Percentiles rank a stretch among this genome's conserved stretches.
phyloP scores from a whole-genome alignment of 2,888 invertebrate species.

The Serrognathus titanus region DNA sequence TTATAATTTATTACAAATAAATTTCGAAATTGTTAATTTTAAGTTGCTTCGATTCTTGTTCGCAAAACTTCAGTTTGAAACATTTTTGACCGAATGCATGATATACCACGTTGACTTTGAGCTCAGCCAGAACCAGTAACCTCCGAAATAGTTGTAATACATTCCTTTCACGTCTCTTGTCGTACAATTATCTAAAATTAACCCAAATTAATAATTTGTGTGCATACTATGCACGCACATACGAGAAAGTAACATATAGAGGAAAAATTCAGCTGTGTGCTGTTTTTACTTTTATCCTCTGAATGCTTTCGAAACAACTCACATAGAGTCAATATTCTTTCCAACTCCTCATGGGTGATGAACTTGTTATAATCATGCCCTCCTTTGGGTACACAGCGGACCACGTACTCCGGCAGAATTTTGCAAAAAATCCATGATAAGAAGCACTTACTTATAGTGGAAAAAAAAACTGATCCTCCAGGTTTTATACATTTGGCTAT shows the following conservation, averaged over 20 bases:
- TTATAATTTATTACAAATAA: too few relatives aligned
- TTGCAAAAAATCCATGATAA: conserved; percentile 57
- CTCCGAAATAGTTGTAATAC: not conserved
- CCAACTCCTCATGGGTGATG: conserved; percentile 55
- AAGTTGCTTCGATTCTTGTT: too few relatives aligned
- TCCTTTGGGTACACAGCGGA: conserved; percentile 68
- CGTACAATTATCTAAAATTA: not conserved
- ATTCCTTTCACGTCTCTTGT: not conserved
- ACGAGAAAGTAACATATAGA: too few relatives aligned
- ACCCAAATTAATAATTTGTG: not conserved
- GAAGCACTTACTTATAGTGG: conserved; percentile 50
- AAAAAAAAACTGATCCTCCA: conserved; percentile 47
- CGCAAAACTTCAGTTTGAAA: too few relatives aligned
- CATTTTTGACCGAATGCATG: not conserved
- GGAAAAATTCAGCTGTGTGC: not conserved
- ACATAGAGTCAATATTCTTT: not conserved
- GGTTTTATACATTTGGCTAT: conserved; percentile 40
- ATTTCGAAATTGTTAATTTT: too few relatives aligned
- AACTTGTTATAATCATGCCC: conserved; percentile 88
- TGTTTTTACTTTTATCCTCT: not conserved
- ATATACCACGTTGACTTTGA: not conserved
- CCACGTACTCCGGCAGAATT: conserved; percentile 67
- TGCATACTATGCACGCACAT: too few relatives aligned
- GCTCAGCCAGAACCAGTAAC: not conserved
- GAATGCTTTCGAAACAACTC: not conserved